phyloP scores from a whole-genome alignment of 2,113 vertebrate genomes.

The Oryzias melastigma region DNA sequence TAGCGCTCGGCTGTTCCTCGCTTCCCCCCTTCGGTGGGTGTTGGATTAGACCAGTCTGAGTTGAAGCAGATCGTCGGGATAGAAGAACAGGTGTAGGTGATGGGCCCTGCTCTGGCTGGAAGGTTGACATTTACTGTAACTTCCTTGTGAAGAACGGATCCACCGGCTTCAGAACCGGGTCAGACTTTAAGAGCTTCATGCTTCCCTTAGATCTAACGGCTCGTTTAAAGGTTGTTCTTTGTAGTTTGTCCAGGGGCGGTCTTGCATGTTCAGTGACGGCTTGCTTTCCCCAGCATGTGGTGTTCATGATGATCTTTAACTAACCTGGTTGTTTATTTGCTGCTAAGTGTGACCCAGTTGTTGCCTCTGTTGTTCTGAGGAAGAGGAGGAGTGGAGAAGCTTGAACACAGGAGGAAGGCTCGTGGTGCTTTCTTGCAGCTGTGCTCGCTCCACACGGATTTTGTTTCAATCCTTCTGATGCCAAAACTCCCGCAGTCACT shows the following conservation, averaged over 20 bases:
- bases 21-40: conserved; percentile 12
- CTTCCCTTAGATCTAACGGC: conserved; percentile 7
- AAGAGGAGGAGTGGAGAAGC: conserved; percentile 3
- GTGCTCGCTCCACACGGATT: conserved; percentile 8
- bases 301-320: conserved; percentile 34
- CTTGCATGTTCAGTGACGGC: conserved; percentile 2
- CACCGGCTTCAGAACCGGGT: conserved; percentile 10
- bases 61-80: conserved; percentile 13
- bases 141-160: conserved; percentile 11
- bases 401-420: background rate
- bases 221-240: conserved; percentile 7
- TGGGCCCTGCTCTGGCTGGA: conserved; percentile 42
- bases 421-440: conserved; percentile 24
- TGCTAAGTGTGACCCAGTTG: conserved; percentile 69
- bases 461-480: conserved; percentile 3
- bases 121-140: conserved; percentile 64
- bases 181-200: background rate
- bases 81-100: conserved; percentile 30
- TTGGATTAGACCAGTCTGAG: conserved; percentile 15
- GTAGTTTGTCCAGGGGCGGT: background rate
- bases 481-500: conserved; percentile 2
- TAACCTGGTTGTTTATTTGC: conserved; percentile 60
- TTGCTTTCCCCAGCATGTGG: conserved; percentile 19
- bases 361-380: conserved; percentile 56
- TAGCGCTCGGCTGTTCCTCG: conserved; percentile 30